phyloP scores from a whole-genome alignment of 2,797 vertebrate genomes.

The Artibeus lituratus region DNA sequence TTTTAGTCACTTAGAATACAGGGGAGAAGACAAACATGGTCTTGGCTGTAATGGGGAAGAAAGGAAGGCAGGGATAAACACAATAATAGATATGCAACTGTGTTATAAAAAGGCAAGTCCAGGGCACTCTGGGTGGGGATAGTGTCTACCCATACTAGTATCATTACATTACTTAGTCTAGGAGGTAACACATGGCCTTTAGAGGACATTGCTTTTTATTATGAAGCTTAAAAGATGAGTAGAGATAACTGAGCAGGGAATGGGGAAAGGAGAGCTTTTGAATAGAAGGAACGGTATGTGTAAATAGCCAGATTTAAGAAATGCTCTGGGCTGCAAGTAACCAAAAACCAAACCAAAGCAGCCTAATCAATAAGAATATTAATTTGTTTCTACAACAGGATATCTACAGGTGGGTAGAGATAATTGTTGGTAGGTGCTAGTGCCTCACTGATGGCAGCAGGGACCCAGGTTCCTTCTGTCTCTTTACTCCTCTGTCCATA shows the following conservation, averaged over 20 bases:
- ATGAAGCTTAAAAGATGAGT: background rate
- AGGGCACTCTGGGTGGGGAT: background rate
- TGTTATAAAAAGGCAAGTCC: background rate
- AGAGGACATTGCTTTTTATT: background rate
- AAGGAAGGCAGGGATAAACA: background rate
- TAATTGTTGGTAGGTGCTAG: too few species aligned
- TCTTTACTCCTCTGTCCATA: fast-evolving
- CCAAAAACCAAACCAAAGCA: background rate
- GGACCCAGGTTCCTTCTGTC: background rate
- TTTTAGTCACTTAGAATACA: background rate
- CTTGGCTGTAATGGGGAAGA: background rate
- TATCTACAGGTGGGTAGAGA: background rate
- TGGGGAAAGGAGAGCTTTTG: background rate
- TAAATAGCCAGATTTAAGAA: background rate
- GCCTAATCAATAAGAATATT: background rate
- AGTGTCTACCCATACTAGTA: too few species aligned
- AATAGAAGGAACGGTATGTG: background rate
- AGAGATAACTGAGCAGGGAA: background rate
- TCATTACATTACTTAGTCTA: background rate
- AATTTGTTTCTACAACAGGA: background rate
- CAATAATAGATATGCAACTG: background rate
- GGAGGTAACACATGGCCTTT: background rate
- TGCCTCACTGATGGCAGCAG: background rate
- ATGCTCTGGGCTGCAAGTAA: background rate
- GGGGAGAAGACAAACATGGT: background rate